Evolutionary conservation across 2,888 invertebrate species (phyloP).

Genomic region (Epinotia brunnichana): DNA sequence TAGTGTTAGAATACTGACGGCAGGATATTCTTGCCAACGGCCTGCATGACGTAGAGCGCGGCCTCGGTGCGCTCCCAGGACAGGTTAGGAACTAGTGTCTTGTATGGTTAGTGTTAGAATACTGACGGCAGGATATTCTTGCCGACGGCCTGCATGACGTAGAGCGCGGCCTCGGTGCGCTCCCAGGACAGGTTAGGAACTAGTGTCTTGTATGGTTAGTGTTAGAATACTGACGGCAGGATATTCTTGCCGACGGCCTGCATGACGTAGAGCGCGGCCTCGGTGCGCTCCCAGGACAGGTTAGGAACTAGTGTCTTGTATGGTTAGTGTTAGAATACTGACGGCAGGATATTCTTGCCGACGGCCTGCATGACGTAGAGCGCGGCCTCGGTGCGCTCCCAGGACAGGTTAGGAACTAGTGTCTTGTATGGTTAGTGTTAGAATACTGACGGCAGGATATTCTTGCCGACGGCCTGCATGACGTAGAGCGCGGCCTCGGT

Average conservation of each 20-base stretch:
- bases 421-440: background rate
- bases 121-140: constrained; percentile 96
- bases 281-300: constrained; percentile 95
- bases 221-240: constrained; percentile 89
- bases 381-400: constrained; percentile 97
- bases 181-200: constrained; percentile 94
- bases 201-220: background rate
- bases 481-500: constrained; percentile 97
- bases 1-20: constrained; percentile 89
- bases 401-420: constrained; percentile 85
- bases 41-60: constrained; percentile 96
- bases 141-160: constrained; percentile 97
- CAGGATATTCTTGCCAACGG: constrained; percentile 96
- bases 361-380: constrained; percentile 97
- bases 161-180: constrained; percentile 95
- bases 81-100: constrained; percentile 65
- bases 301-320: constrained; percentile 50
- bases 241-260: constrained; percentile 97
- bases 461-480: constrained; percentile 97
- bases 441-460: constrained; percentile 92
- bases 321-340: constrained; percentile 65
- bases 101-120: background rate
- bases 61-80: constrained; percentile 98
- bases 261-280: constrained; percentile 97
- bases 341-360: constrained; percentile 97